phyloP scores from a whole-genome alignment of 1,140 invertebrate genomes.

The Brachionus paranguensis region DNA sequence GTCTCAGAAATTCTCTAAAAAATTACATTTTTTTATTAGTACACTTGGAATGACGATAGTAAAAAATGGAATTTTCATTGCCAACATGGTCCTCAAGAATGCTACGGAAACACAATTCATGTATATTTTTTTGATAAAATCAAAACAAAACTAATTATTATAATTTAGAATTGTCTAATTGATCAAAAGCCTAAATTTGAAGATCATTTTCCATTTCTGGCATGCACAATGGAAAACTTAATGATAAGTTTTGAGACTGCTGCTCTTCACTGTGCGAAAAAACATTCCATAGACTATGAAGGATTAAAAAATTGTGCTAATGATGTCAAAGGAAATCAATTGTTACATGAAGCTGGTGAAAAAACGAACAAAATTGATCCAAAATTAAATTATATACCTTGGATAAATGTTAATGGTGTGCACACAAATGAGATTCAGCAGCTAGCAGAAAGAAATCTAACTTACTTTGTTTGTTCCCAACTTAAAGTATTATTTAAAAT shows the following conservation, averaged over 20 bases:
- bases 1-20: neutral
- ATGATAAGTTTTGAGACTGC: neutral
- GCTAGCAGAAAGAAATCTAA: neutral
- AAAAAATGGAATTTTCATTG: neutral
- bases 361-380: constrained; percentile 13
- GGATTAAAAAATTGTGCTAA: constrained; percentile 3
- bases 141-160: neutral
- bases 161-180: constrained; percentile 16
- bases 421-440: neutral
- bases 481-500: constrained; percentile 12
- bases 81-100: constrained; percentile 27
- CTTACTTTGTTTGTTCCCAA: constrained; percentile 3
- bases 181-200: neutral
- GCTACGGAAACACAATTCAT: constrained; percentile 33
- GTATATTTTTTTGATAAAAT: neutral
- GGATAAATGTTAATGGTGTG: neutral
- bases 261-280: neutral
- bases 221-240: constrained; percentile 21
- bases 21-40: neutral
- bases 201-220: constrained; percentile 34
- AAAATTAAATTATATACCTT: constrained; percentile 22
- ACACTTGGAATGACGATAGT: neutral
- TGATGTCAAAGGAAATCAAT: neutral
- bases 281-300: neutral
- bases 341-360: constrained; percentile 7